Base-by-base conservation (phyloP, 2,797 vertebrate genomes). In the Gadopsis bispinosus region DNA sequence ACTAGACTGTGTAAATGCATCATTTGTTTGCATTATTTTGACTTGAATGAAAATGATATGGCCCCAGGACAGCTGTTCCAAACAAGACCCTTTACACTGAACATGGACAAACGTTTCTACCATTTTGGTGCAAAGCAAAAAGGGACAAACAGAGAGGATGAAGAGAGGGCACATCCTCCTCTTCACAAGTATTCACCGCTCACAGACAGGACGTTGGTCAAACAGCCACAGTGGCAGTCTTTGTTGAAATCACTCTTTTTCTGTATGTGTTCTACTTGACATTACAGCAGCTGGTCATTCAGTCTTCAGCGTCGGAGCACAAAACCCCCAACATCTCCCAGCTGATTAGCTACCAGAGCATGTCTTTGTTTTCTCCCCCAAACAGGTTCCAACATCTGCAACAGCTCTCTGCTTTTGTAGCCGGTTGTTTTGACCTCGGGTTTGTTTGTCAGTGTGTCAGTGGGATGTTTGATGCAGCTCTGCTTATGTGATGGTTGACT, bases 401-500 rank as follows among this genome's bases (percentile, higher is more conserved):
- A 0, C 81, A 60, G 59, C 77, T 74, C 37, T 51, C 29, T 20
- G 60, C 69, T 71, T 71, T 73, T 56, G 37, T 65, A 35, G 75
- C 13, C 13, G 69, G 83, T 41, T 55, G 67, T 67, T 83, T 80
- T 79, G 74, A 83, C 80, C 73, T 65, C 17, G 8, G 59, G 50
- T 79, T 74, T 88, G 76, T 90, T 88, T 86, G 85, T 88, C 81
- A 81, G 65, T 6, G 73, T 75, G 83, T 87, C 75, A 75, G 69
- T 54, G 62, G 72, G 80, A 74, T 79, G 80, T 86, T 87, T 84
- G 84, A 87, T 81, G 84, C 79, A 60, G 80, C 53, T 82, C 64
- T 71, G 75, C 69, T 29, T 78, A 80, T 88, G 79, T 92, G 88
- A 92, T 93, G 91, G 92, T 92, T 86, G 87, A 89, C 85, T 91